phyloP scores from a whole-genome alignment of 2,113 vertebrate species.

The Peromyscus leucopus region DNA sequence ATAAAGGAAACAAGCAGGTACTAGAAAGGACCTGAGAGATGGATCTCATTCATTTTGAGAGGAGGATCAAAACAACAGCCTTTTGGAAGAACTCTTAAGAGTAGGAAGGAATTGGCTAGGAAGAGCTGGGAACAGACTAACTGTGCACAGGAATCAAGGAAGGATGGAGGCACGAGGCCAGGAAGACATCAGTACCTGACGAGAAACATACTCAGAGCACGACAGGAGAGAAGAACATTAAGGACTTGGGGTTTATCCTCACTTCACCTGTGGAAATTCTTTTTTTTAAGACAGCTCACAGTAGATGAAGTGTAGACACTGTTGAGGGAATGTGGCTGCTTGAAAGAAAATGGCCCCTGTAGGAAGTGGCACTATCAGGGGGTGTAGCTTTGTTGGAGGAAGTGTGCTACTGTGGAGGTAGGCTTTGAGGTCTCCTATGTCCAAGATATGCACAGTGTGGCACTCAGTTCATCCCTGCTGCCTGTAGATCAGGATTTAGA shows the following conservation, averaged over 20 bases:
- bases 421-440: background rate
- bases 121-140: background rate
- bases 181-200: background rate
- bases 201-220: background rate
- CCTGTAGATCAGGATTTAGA: background rate
- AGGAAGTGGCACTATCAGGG: background rate
- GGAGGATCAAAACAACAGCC: background rate
- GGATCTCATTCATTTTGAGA: background rate
- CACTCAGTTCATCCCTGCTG: background rate
- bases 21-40: background rate
- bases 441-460: background rate
- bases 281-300: background rate
- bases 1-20: slow-evolving; percentile 4
- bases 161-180: background rate
- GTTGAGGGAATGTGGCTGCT: background rate
- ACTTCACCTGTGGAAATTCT: background rate
- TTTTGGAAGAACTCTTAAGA: background rate
- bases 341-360: background rate
- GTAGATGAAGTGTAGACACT: background rate
- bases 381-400: background rate
- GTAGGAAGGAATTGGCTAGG: background rate
- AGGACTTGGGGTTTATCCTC: background rate
- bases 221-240: background rate
- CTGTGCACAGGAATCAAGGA: background rate
- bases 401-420: background rate